Evolutionary conservation across 2,797 vertebrate species (phyloP), one percentile per base, ranked within the genome.

Genomic region (Knipowitschia caucasica): DNA sequence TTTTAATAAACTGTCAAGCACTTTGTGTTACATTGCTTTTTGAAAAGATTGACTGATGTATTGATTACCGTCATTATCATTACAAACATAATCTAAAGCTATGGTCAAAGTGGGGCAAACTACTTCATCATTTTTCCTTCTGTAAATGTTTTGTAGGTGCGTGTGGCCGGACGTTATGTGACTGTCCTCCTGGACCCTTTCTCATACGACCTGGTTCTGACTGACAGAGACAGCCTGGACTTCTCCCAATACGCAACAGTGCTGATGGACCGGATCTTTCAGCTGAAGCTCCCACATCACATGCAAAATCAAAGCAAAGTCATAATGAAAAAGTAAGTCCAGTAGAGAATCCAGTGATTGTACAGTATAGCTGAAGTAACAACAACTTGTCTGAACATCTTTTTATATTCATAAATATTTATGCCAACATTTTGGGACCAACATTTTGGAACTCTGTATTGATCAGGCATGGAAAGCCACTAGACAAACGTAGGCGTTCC

Each of bases 201-300:
- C 68, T 93, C 92, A 0, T 94, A 92, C 0, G 90, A 94, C 7
- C 0, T 59, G 0, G 91, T 94, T 35, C 73, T 93, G 49, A 80
- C 85, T 51, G 92, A 93, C 63, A 60, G 86, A 0, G 53, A 54
- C 0, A 78, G 80, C 7, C 75, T 96, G 71, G 92, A 95, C 75
- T 96, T 96, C 42, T 66, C 84, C 0, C 74, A 86, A 53, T 95
- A 93, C 0, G 93, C 93, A 0, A 47, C 86, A 49, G 79, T 91
- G 36, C 89, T 96, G 67, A 94, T 96, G 93, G 87, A 93, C n/a
- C 81, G 90, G 57, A 94, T 96, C 68, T 96, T 96, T 34, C 84
- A 84, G 24, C 77, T 96, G 75, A 82, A 34, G 49, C 88, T 96
- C 11, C 92, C 92, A 0, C 71, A 87, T 47, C 80, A 90, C 56